These are phyloP conservation scores for Mystacornis crossleyi DNA, from an alignment of 2,113 vertebrate species.

Conservation along the genomic window DNA sequence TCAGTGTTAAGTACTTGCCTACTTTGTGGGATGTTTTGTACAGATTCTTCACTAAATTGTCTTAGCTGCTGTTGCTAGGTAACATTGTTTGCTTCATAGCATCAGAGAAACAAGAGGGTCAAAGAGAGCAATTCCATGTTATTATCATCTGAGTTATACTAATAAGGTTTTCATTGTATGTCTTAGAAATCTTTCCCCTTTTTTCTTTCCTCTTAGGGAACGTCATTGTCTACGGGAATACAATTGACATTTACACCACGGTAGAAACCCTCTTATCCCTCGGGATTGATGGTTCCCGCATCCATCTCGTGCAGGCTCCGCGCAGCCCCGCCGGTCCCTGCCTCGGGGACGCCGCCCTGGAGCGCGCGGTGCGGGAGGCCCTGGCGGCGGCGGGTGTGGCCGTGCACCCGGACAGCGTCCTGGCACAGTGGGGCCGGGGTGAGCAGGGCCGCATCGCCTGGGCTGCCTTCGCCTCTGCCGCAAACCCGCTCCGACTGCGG, in stretches of 20 bases:
- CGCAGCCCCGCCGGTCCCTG: slow-evolving; percentile 8
- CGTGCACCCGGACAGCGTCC: slow-evolving; percentile 67
- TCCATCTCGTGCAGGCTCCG: slow-evolving; percentile 83
- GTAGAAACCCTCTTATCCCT: slow-evolving; percentile 80
- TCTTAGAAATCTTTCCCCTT: slow-evolving; percentile 22
- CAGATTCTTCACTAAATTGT: slow-evolving; percentile 78
- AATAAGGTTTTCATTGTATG: slow-evolving; percentile 66
- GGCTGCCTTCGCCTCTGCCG: slow-evolving; percentile 77
- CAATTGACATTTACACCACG: slow-evolving; percentile 82
- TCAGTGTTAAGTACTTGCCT: slow-evolving; percentile 72
- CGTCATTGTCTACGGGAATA: slow-evolving; percentile 87
- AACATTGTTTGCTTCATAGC: slow-evolving; percentile 76
- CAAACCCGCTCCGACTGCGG: slow-evolving; percentile 69
- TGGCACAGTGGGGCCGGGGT: slow-evolving; percentile 80
- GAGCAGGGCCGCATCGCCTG: slow-evolving; percentile 72
- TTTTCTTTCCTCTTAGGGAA: slow-evolving; percentile 74
- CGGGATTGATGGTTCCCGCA: slow-evolving; percentile 76
- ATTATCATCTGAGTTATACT: slow-evolving; percentile 70
- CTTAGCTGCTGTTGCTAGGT: slow-evolving; percentile 80
- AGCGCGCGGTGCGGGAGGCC: slow-evolving; percentile 50
- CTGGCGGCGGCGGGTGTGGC: slow-evolving; percentile 65
- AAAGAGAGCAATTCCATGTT: slow-evolving; percentile 69
- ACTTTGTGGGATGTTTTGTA: slow-evolving; percentile 81
- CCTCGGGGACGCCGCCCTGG: slow-evolving; percentile 70
- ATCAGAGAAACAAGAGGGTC: slow-evolving; percentile 74